Evolutionary conservation across 2,888 invertebrate genomes (phyloP).

Genomic region (Erannis defoliaria): DNA sequence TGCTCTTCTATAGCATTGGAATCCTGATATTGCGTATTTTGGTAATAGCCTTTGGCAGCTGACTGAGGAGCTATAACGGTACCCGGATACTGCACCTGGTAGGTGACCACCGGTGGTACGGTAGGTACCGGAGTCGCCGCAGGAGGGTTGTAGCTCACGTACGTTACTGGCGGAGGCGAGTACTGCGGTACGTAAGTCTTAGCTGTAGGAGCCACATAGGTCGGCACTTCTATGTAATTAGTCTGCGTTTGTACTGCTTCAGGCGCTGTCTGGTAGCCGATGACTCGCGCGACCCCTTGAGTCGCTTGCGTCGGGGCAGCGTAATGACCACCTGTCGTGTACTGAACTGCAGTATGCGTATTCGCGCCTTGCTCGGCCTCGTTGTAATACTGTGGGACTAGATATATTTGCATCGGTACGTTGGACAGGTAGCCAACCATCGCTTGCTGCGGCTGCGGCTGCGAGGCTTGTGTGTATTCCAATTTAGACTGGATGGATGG

Average conservation of each 20-base stretch:
- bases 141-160: conserved; percentile 65
- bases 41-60: conserved; percentile 64
- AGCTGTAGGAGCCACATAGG: conserved; percentile 63
- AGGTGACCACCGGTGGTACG: conserved; percentile 64
- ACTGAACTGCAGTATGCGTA: conserved; percentile 58
- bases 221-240: conserved; percentile 71
- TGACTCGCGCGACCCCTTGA: conserved; percentile 48
- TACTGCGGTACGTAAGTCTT: conserved; percentile 68
- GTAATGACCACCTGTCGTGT: conserved; percentile 62
- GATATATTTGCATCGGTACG: conserved; percentile 80
- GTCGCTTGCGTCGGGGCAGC: conserved; percentile 25
- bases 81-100: conserved; percentile 68
- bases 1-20: conserved; percentile 63
- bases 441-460: conserved; percentile 62
- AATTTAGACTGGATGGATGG: conserved; percentile 48
- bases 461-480: conserved; percentile 53
- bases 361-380: conserved; percentile 59
- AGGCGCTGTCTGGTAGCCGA: conserved; percentile 58
- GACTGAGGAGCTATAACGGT: conserved; percentile 62
- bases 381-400: conserved; percentile 78
- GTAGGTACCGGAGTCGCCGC: conserved; percentile 62
- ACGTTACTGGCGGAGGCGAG: conserved; percentile 58
- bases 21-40: conserved; percentile 61
- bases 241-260: conserved; percentile 65
- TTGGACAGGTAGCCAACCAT: conserved; percentile 79